These are phyloP conservation scores for Zaprionus inermis DNA, from an alignment of 1,140 invertebrate species.

Conservation along the genomic window DNA sequence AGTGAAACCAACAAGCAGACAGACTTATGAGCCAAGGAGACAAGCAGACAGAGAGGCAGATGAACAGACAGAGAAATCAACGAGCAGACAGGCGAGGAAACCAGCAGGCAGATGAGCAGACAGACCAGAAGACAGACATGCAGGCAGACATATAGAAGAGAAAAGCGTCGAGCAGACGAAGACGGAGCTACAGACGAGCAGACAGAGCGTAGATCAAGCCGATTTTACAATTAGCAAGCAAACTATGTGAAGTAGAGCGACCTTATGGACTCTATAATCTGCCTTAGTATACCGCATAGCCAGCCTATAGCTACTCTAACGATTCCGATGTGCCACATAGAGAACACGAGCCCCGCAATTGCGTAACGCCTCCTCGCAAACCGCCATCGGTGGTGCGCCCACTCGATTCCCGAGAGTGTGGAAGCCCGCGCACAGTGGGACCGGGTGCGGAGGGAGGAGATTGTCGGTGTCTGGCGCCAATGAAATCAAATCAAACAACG, in stretches of 20 bases:
- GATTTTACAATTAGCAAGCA: neutral
- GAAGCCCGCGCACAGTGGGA: neutral
- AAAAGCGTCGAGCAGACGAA: neutral
- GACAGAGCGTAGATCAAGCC: neutral
- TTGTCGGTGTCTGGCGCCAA: slow-evolving; percentile 61
- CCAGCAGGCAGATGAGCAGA: no score
- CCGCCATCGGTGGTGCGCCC: neutral
- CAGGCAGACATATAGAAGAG: neutral
- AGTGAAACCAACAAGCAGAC: no score
- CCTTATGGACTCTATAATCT: slow-evolving; percentile 15
- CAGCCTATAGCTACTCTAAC: slow-evolving; percentile 6
- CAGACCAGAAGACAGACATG: no score
- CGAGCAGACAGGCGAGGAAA: no score
- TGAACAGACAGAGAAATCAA: no score
- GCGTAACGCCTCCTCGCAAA: neutral
- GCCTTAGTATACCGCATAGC: neutral
- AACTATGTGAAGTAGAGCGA: slow-evolving; percentile 17
- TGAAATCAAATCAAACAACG: slow-evolving; percentile 53
- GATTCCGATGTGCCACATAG: slow-evolving; percentile 26
- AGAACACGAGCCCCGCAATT: slow-evolving; percentile 4
- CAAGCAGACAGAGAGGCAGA: no score
- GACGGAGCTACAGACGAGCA: no score
- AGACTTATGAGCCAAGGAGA: neutral
- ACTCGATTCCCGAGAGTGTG: slow-evolving; percentile 28
- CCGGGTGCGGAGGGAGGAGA: slow-evolving; percentile 22